Conservation (phyloP, 2,888 invertebrate species). For the Rugalucina vietnamica region DNA sequence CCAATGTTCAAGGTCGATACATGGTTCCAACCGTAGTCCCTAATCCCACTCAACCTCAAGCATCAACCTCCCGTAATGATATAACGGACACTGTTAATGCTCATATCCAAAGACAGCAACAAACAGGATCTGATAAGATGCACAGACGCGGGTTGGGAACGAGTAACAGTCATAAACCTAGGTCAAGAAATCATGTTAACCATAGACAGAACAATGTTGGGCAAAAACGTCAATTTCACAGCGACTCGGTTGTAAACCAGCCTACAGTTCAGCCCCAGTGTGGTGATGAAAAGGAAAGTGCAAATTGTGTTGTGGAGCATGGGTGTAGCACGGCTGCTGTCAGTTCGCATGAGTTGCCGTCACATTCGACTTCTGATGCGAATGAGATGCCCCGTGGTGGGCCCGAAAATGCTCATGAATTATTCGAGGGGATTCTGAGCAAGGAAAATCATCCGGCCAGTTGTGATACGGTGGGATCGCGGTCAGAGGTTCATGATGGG, state of each 20-base stretch:
- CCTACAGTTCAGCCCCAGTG: neutral
- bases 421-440: neutral
- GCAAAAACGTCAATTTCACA: neutral
- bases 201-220: neutral
- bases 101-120: too few relatives aligned
- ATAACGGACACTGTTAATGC: too few relatives aligned
- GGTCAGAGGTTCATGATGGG: neutral
- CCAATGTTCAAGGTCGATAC: neutral
- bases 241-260: neutral
- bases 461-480: neutral
- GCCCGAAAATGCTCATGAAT: neutral
- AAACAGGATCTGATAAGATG: too few relatives aligned
- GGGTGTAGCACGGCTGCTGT: neutral
- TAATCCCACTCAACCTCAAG: too few relatives aligned
- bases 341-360: neutral
- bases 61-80: too few relatives aligned
- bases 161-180: too few relatives aligned
- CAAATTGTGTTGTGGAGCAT: neutral
- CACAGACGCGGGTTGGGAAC: too few relatives aligned
- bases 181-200: too few relatives aligned
- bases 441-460: neutral
- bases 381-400: neutral
- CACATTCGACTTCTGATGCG: too few relatives aligned
- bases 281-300: neutral
- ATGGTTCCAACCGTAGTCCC: neutral